A percentile compares a stretch with the other conserved stretches of the same genome.
Conservation (phyloP, 1,140 invertebrate genomes). For the Drosophila sp. region DNA sequence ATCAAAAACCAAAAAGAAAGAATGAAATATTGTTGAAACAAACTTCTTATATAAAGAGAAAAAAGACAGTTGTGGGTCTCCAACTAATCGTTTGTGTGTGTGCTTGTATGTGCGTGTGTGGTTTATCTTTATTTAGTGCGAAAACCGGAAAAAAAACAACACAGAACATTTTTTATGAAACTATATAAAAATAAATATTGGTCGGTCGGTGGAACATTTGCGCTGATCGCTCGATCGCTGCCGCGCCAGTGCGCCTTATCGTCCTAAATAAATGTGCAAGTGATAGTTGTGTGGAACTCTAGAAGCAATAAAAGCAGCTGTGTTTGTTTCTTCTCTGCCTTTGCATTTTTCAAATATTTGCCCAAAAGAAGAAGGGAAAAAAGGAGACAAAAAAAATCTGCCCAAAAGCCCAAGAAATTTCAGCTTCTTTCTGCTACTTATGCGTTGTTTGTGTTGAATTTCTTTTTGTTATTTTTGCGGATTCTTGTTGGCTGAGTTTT, state of each 20-base stretch:
- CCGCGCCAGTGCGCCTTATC: conserved; percentile 33
- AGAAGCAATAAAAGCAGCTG: conserved; percentile 40
- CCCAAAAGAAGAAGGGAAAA: conserved; percentile 15
- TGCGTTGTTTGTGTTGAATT: conserved; percentile 57
- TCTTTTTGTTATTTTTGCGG: conserved; percentile 48
- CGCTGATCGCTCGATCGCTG: conserved; percentile 20
- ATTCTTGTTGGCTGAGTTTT: conserved; percentile 59
- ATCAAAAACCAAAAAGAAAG: conserved; percentile 15
- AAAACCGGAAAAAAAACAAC: conserved; percentile 27
- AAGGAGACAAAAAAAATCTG: conserved; percentile 3
- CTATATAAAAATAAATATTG: conserved; percentile 52
- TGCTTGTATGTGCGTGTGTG: conserved; percentile 25
- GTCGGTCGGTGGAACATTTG: conserved; percentile 2
- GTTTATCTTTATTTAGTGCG: conserved; percentile 50
- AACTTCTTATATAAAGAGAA: conserved; percentile 11
- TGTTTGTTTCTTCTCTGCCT: conserved; percentile 43
- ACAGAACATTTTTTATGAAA: conserved; percentile 24
- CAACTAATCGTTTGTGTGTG: not conserved
- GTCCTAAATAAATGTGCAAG: conserved; percentile 38
- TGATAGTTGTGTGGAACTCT: not conserved
- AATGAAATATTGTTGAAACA: conserved; percentile 13
- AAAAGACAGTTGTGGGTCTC: conserved; percentile 19
- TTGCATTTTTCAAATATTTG: conserved; percentile 76
- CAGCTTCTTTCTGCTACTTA: conserved; percentile 55
- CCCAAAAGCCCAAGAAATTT: conserved; percentile 60